A percentile compares a stretch with the other conserved stretches of the same genome.
phyloP scores from a whole-genome alignment of 1,140 invertebrate species.

The Melanaphis sacchari region DNA sequence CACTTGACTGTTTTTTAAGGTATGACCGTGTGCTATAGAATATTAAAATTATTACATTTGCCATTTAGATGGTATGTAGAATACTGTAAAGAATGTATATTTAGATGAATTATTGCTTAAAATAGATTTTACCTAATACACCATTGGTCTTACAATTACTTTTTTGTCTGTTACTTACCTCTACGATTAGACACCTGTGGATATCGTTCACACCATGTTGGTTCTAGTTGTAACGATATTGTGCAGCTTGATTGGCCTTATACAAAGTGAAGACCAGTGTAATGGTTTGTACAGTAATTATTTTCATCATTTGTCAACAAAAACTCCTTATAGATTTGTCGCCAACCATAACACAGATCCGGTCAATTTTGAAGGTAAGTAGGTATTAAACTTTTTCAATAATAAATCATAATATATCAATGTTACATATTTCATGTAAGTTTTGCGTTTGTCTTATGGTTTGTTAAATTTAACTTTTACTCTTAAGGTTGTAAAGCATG shows the following conservation, averaged over 20 bases:
- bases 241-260: background rate
- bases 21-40: background rate
- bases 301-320: conserved; percentile 19
- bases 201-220: background rate
- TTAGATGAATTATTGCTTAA: background rate
- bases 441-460: background rate
- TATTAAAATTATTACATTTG: background rate
- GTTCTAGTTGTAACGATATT: background rate
- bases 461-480: background rate
- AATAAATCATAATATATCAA: background rate
- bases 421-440: background rate
- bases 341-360: conserved; percentile 27
- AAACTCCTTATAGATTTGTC: conserved; percentile 34
- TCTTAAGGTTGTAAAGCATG: conserved; percentile 68
- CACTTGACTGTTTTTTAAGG: background rate
- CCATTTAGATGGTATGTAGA: background rate
- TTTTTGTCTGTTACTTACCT: background rate
- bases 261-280: background rate
- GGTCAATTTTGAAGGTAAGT: background rate
- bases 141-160: background rate
- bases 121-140: background rate
- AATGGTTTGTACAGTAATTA: background rate
- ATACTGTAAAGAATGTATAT: background rate
- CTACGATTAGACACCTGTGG: background rate
- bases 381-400: too few relatives aligned